Evolutionary conservation across 2,797 vertebrate species (phyloP).

Genomic region (Spinibarbus caldwelli): DNA sequence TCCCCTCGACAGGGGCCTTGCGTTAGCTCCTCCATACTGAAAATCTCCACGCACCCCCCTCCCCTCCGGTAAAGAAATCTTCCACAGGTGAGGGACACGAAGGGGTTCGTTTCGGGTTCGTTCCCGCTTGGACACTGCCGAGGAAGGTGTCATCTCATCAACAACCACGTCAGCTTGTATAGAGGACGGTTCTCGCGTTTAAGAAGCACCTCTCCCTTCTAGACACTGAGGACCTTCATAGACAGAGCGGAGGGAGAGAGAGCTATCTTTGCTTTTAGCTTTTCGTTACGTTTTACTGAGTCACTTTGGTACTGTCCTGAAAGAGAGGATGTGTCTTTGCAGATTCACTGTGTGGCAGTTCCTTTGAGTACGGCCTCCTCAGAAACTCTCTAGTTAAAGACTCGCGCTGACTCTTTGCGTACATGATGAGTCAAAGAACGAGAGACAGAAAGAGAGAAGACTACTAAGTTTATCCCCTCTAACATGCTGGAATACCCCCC

Average conservation of each 20-base stretch:
- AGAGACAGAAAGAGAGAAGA: slow-evolving; percentile 56
- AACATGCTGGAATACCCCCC: slow-evolving; percentile 80
- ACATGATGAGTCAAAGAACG: slow-evolving; percentile 16
- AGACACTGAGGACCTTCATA: slow-evolving; percentile 50
- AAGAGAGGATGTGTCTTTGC: slow-evolving; percentile 58
- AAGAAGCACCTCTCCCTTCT: slow-evolving; percentile 39
- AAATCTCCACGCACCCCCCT: slow-evolving; percentile 58
- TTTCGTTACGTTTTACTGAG: slow-evolving; percentile 81
- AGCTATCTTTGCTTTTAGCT: slow-evolving; percentile 68
- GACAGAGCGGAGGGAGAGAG: slow-evolving; percentile 59
- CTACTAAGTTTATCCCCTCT: slow-evolving; percentile 64
- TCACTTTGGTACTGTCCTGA: slow-evolving; percentile 83
- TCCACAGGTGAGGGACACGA: slow-evolving; percentile 35
- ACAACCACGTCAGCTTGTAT: slow-evolving; percentile 46
- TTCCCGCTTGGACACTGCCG: slow-evolving; percentile 50
- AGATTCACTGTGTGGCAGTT: slow-evolving; percentile 48
- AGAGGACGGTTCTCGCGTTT: slow-evolving; percentile 49
- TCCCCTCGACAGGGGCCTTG: not conserved
- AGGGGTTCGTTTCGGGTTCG: slow-evolving; percentile 49
- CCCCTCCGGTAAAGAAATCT: slow-evolving; percentile 43
- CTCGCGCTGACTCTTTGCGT: slow-evolving; percentile 68
- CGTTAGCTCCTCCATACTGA: slow-evolving; percentile 32
- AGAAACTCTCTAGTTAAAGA: slow-evolving; percentile 41
- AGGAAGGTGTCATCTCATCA: slow-evolving; percentile 38
- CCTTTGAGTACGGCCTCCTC: too few relatives aligned